Evolutionary conservation across 2,113 vertebrate species (phyloP), one percentile per base, ranked within the genome.

Genomic region (Gasterosteus nipponicus): DNA sequence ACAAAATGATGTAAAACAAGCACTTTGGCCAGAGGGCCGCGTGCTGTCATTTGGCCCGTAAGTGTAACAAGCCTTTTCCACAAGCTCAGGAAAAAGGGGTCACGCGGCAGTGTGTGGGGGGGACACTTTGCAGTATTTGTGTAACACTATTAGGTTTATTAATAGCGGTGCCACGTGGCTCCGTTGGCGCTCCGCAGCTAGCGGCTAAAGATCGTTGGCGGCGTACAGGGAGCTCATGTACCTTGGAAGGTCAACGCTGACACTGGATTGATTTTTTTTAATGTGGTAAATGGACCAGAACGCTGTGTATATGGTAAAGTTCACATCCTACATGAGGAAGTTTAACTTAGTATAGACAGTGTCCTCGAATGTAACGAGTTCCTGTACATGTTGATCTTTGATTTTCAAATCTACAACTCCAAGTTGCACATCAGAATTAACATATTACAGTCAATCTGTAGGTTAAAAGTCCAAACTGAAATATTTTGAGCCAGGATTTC

Each of bases 131-230:
- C 69, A 65, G 80, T 79, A 77, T 91, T 90, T 89, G 75, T 83
- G 72, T 78, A 79, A 76, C 82, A 84, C 81, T 56, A 70, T 82
- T 59, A 56, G 66, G 78, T 83, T 88, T 94, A 93, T 93, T 90
- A 88, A 90, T 94, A 94, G 91, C 31, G 10, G 68, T 14, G 68
- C 86, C 81, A 87, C 68, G 41, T 89, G 87, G 77, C 35, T 75
- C 69, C 29, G 42, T 44, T 73, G 83, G 75, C 56, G n/a, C n/a
- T n/a, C n/a, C n/a, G n/a, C n/a, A 87, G 75, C 69, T 68, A 56
- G 58, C 31, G 59, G 70, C 65, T 78, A 57, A 67, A 75, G 67
- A 86, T 39, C 65, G 42, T 65, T 44, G 46, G 53, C 63, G 66
- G 69, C 33, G 60, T 22, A 62, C 39, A 61, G 69, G 75, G 65